Evolutionary conservation across 2,113 vertebrate species (phyloP), one percentile per base, ranked within the genome.

Genomic region (Astatoreochromis straeleni): DNA sequence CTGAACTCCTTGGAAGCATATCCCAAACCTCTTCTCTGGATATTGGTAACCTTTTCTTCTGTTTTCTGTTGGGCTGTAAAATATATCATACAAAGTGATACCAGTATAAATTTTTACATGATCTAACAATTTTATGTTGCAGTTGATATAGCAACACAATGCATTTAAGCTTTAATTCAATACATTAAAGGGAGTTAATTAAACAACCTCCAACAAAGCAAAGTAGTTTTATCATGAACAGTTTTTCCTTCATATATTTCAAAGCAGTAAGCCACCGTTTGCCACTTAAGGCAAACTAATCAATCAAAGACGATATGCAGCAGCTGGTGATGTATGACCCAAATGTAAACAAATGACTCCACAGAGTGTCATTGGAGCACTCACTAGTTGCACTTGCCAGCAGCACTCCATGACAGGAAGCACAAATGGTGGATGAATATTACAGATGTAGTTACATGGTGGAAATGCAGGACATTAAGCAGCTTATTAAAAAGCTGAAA

Each of bases 131-230:
- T 40, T 68, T 0, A 38, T 38, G 31, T 65, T 65, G 60, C 60
- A 3, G 21, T 70, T 70, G 2, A 14, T 42, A 70, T 2, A 42
- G 0, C 38, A 0, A 42, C n/a, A 42, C 7, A 16, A 9, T 2
- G 0, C 65, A 70, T 42, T 70, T 70, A 70, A 21, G 7, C 7
- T 42, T 21, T 14, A 24, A 70, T 42, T 42, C 12, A 24, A 40
- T 70, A 14, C 0, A 0, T 70, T 24, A 40, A 42, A 70, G 63
- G 35, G 35, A 14, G 35, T 8, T 13, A 8, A 0, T 40, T 68
- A 68, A 68, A 68, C 19, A 68, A 68, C 4, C 33, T 68, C 33
- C 0, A 14, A 40, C 3, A 0, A 68, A 68, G 4, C 63, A 40
- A 7, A 21, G 33, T 13, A 40, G 0, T 40, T 68, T 60, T 60